phyloP scores from a whole-genome alignment of 2,888 invertebrate genomes.

The Fissipunctia ypsillon region DNA sequence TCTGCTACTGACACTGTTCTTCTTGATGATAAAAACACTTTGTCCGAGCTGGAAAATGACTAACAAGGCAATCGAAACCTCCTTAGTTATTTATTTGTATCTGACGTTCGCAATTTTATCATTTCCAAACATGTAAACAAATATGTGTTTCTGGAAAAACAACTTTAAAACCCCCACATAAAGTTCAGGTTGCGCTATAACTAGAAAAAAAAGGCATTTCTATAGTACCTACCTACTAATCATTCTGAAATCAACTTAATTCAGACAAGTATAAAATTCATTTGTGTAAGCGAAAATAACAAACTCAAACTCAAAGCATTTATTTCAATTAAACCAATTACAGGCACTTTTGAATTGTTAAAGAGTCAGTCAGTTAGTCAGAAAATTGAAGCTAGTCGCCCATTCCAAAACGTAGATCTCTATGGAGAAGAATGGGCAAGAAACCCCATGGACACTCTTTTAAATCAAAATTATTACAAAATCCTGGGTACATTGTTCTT shows the following conservation, averaged over 20 bases:
- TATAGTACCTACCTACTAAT: neutral
- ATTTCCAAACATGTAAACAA: neutral
- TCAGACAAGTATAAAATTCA: neutral
- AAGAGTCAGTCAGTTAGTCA: too few species aligned
- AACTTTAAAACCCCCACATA: neutral
- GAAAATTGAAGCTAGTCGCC: too few species aligned
- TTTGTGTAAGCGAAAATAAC: neutral
- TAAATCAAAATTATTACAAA: too few species aligned
- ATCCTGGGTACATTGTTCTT: too few species aligned
- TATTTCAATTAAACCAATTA: too few species aligned
- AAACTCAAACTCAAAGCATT: too few species aligned
- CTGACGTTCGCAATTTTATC: neutral
- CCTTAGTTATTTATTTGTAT: neutral
- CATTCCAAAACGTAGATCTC: too few species aligned
- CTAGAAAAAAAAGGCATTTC: too few species aligned
- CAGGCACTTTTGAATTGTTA: too few species aligned
- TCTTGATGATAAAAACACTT: neutral
- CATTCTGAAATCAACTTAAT: neutral
- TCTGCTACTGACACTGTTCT: neutral
- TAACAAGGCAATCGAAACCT: neutral
- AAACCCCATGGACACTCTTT: too few species aligned
- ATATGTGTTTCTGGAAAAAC: neutral
- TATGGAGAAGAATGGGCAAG: too few species aligned
- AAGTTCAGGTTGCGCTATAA: neutral
- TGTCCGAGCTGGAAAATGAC: neutral